Evolutionary conservation across 2,797 vertebrate genomes (phyloP).

Genomic region (Cirrhinus molitorella): DNA sequence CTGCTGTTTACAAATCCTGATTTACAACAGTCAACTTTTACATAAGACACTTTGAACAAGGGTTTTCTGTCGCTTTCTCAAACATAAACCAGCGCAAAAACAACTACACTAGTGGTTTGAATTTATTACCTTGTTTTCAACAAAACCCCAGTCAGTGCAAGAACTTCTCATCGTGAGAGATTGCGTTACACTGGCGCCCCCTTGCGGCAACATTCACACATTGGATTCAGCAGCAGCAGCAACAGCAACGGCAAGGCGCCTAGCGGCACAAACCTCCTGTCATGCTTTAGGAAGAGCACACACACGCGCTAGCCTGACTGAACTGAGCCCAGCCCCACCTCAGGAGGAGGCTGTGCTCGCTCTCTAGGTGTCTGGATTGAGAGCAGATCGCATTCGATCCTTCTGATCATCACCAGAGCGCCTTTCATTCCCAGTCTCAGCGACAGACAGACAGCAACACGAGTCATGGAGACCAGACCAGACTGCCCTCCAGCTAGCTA

Average conservation of each 20-base stretch:
- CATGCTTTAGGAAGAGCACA: slow-evolving; percentile 29
- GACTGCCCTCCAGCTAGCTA: slow-evolving; percentile 47
- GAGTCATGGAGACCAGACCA: slow-evolving; percentile 52
- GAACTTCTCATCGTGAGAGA: background rate
- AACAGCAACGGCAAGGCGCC: background rate
- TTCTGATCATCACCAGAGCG: background rate
- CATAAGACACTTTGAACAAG: background rate
- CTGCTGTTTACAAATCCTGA: background rate
- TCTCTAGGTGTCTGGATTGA: slow-evolving; percentile 20
- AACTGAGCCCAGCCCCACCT: slow-evolving; percentile 32
- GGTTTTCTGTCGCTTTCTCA: background rate
- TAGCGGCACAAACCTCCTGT: slow-evolving; percentile 27
- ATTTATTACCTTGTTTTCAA: slow-evolving; percentile 13
- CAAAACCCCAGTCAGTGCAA: background rate
- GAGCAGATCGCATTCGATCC: slow-evolving; percentile 6
- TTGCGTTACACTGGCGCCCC: background rate
- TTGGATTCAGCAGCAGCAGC: background rate
- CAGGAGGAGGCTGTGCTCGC: slow-evolving; percentile 23
- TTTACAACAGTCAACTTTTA: background rate
- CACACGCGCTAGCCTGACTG: slow-evolving; percentile 23
- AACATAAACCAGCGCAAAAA: background rate
- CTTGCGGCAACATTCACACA: background rate
- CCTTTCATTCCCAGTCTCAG: slow-evolving; percentile 13
- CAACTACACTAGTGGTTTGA: background rate
- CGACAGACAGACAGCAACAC: slow-evolving; percentile 6